phyloP scores from a whole-genome alignment of 2,113 vertebrate genomes.

The Hyaena hyaena region DNA sequence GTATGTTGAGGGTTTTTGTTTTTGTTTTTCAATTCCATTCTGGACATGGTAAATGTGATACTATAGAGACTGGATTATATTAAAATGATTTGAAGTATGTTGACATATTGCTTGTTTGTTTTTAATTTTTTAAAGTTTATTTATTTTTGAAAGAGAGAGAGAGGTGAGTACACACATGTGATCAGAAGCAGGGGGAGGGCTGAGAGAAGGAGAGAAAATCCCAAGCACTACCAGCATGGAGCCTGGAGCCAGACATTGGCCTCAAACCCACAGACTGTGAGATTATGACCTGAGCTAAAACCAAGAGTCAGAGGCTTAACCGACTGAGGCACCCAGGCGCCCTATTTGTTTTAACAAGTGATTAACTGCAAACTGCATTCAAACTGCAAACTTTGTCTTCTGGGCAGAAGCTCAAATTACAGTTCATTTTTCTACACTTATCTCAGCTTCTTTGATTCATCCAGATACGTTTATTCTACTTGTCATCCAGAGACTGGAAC shows the following conservation, averaged over 20 bases:
- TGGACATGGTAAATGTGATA: neutral
- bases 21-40: neutral
- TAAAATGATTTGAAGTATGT: neutral
- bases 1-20: neutral
- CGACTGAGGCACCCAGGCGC: too few species aligned
- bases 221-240: too few species aligned
- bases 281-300: too few species aligned
- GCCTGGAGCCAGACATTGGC: too few species aligned
- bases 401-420: neutral
- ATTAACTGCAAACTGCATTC: neutral
- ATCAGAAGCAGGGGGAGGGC: too few species aligned
- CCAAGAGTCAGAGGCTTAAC: too few species aligned
- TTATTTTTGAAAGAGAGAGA: too few species aligned
- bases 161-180: too few species aligned
- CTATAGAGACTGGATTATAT: neutral
- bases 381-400: neutral
- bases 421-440: neutral
- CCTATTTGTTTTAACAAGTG: neutral
- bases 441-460: neutral
- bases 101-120: neutral
- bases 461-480: neutral
- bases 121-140: too few species aligned
- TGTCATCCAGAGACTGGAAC: neutral
- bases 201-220: too few species aligned
- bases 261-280: too few species aligned